A percentile compares a stretch with the other conserved stretches of the same genome.
These are phyloP conservation scores for Polyergus mexicanus DNA, from an alignment of 1,140 invertebrate genomes.

Conservation along the genomic window DNA sequence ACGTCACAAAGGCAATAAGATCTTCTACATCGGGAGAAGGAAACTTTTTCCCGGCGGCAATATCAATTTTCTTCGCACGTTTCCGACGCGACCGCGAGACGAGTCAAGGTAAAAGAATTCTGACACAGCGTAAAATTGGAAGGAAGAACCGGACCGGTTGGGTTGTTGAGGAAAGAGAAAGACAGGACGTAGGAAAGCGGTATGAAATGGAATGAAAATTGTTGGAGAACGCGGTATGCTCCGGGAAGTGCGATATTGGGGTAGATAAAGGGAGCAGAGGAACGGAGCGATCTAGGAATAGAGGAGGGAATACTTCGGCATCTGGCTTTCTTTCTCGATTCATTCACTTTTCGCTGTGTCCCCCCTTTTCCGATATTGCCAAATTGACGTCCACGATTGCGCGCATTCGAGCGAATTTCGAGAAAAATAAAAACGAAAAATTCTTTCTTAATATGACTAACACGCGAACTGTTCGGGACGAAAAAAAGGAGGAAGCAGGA, in stretches of 20 bases:
- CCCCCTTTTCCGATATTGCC: background rate
- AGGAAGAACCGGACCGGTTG: background rate
- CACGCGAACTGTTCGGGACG: background rate
- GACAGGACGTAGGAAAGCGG: background rate
- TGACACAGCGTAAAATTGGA: conserved; percentile 53
- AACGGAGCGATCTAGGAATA: conserved; percentile 7
- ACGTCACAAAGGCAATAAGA: conserved; percentile 22
- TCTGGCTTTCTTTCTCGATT: conserved; percentile 30
- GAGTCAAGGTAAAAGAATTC: conserved; percentile 51
- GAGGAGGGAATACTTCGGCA: conserved; percentile 7
- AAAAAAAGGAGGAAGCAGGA: background rate
- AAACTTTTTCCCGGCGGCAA: conserved; percentile 25
- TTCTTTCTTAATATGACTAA: background rate
- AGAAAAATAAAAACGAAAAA: background rate
- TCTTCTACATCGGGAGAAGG: background rate
- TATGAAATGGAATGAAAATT: conserved; percentile 58
- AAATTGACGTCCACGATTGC: conserved; percentile 1
- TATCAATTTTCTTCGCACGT: conserved; percentile 56
- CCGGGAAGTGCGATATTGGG: conserved; percentile 9
- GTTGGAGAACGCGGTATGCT: conserved; percentile 47
- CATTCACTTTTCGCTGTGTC: background rate
- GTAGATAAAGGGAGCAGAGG: conserved; percentile 6
- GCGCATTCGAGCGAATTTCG: background rate
- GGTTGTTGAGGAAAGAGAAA: background rate
- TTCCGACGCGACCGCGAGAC: conserved; percentile 23